phyloP scores from a whole-genome alignment of 2,113 vertebrate genomes.

The Cyprinodon variegatus region DNA sequence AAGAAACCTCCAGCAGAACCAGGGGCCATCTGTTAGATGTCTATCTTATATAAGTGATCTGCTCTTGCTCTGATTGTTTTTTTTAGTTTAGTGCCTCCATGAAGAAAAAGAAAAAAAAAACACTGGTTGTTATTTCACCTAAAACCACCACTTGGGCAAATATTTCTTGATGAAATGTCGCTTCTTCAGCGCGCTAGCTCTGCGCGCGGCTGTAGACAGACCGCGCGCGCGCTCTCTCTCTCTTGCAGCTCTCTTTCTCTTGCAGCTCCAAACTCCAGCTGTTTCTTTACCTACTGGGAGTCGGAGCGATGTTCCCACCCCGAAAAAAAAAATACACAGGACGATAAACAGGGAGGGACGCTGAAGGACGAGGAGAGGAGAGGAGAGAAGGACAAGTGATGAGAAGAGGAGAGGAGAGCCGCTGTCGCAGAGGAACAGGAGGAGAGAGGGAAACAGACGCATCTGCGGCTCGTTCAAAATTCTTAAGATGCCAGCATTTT shows the following conservation, averaged over 20 bases:
- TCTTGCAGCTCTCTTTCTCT: neutral
- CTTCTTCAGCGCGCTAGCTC: no score
- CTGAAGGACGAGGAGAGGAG: neutral
- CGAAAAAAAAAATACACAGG: neutral
- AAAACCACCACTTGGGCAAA: no score
- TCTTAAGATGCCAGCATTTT: neutral
- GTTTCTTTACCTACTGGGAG: neutral
- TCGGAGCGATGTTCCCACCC: constrained; percentile 3
- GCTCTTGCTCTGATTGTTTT: no score
- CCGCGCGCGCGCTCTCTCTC: no score
- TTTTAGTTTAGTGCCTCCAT: no score
- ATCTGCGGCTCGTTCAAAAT: constrained; percentile 49
- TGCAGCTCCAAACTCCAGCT: neutral
- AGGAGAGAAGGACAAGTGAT: constrained; percentile 28
- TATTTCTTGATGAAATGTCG: no score
- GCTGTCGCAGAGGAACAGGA: constrained; percentile 52
- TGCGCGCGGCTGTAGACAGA: no score
- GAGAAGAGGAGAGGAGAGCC: constrained; percentile 42
- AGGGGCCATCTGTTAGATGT: no score
- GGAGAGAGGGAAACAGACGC: constrained; percentile 18
- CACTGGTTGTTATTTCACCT: no score
- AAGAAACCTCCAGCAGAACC: no score
- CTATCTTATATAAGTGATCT: no score
- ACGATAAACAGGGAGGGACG: neutral
- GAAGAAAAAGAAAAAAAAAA: no score